These are phyloP conservation scores for Yponomeuta evonymella DNA, from an alignment of 2,888 invertebrate genomes.

Conservation along the genomic window DNA sequence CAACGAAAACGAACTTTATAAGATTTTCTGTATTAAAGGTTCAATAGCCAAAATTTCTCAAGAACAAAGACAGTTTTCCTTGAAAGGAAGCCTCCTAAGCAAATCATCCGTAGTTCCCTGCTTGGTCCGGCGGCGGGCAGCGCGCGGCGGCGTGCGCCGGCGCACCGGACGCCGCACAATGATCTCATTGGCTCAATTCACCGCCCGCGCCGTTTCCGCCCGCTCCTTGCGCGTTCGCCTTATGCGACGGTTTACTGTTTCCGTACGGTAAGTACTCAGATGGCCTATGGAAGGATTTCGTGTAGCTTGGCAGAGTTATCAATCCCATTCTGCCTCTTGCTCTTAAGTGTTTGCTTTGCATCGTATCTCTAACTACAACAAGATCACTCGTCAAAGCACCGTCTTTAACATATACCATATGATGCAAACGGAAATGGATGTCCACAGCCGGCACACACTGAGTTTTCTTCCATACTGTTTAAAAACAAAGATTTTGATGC, in stretches of 20 bases:
- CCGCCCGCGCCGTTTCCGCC: slow-evolving; percentile 42
- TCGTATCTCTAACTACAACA: too few species aligned
- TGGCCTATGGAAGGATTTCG: not conserved
- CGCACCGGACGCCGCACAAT: slow-evolving; percentile 48
- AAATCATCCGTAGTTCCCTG: not conserved
- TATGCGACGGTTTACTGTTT: slow-evolving; percentile 1
- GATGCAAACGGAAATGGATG: not conserved
- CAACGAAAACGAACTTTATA: too few species aligned
- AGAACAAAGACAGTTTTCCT: not conserved
- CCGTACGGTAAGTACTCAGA: not conserved
- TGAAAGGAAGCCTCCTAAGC: not conserved
- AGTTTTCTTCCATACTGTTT: not conserved
- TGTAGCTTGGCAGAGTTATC: not conserved
- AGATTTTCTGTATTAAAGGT: too few species aligned
- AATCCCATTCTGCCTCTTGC: too few species aligned
- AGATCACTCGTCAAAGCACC: too few species aligned
- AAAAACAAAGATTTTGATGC: not conserved
- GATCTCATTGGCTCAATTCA: slow-evolving; percentile 55
- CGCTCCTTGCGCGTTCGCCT: slow-evolving; percentile 17
- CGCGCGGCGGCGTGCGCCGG: slow-evolving; percentile 21
- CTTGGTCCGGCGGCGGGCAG: not conserved
- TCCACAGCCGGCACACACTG: not conserved
- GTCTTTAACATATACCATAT: not conserved
- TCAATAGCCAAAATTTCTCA: not conserved
- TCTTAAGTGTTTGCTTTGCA: too few species aligned